Evolutionary conservation across 2,113 vertebrate species (phyloP), one percentile per base, ranked within the genome.

Genomic region (Paradisaea rubra): DNA sequence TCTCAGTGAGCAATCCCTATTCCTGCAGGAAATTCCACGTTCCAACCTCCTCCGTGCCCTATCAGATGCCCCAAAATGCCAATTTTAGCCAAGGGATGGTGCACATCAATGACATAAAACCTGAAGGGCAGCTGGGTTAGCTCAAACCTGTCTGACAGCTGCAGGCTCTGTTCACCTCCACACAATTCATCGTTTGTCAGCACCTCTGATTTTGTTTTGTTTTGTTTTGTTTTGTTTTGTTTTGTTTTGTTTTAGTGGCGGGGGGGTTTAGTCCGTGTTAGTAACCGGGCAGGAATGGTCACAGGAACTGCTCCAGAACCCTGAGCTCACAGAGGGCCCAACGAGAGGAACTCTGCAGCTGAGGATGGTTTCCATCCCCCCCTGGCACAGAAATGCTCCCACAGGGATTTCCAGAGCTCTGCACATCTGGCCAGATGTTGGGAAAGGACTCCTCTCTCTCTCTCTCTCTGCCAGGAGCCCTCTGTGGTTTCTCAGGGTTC

Each of bases 401-500:
- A 1, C 49, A 15, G 15, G 45, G 20, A 25, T 53, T 68, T 21
- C 30, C 37, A 11, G 74, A 63, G 68, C 44, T 17, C 68, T 10
- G 74, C 87, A 85, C 86, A 52, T 37, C 68, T 92, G 91, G 42
- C 85, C 92, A 84, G 68, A 57, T 91, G 95, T 45, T 71, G 60
- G 69, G 2, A 6, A 25, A 22, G 6, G 14, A 6, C 10, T 61
- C 35, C 6, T 35, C 14, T 25, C n/a, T 17, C 22, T 35, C 19
- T 6, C 24, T 2, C 21, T 11, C 19, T 24, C 39, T 9, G 21
- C 56, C 39, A 41, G 70, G 18, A 73, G n/a, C 96, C 86, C 59
- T 71, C 82, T 81, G 91, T 56, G 93, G 50, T 91, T 64, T 39
- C 96, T 93, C 98, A 97, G 97, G 94, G 94, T 95, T 96, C 98